Evolutionary conservation across 2,888 invertebrate species (phyloP).

Genomic region (Ormyrus nitidulus): DNA sequence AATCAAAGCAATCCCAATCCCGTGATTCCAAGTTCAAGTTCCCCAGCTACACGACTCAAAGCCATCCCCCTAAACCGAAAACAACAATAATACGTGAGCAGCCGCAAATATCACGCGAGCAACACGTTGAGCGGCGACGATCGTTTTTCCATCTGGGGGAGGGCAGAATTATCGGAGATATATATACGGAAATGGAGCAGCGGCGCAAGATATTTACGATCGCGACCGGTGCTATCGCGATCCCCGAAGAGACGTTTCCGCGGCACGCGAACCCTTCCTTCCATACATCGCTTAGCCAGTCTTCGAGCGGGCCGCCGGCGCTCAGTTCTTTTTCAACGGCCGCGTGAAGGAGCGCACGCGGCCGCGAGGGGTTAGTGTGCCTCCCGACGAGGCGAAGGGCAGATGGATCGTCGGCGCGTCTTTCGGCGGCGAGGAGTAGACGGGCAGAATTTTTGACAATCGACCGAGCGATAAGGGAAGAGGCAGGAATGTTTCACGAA

Average conservation of each 20-base stretch:
- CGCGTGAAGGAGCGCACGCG: slow-evolving; percentile 32
- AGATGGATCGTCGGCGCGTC: too few species aligned
- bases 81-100: too few species aligned
- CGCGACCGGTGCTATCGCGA: slow-evolving; percentile 36
- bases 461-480: not conserved
- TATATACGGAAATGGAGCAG: slow-evolving; percentile 39
- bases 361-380: too few species aligned
- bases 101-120: not conserved
- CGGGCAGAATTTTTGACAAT: not conserved
- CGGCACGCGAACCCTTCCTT: slow-evolving; percentile 65
- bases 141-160: not conserved
- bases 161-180: slow-evolving; percentile 15
- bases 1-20: too few species aligned
- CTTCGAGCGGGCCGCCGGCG: slow-evolving; percentile 4
- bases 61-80: too few species aligned
- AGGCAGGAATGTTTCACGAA: too few species aligned
- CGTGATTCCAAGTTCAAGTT: too few species aligned
- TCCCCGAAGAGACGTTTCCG: slow-evolving; percentile 63
- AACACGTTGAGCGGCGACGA: slow-evolving; percentile 21
- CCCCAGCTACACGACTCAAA: too few species aligned
- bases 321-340: slow-evolving; percentile 59
- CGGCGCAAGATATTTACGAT: slow-evolving; percentile 49
- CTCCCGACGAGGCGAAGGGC: too few species aligned
- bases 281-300: slow-evolving; percentile 14
- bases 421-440: too few species aligned